These are phyloP conservation scores for Cryptoblepharus egeriae DNA, from an alignment of 2,797 vertebrate genomes.

Conservation along the genomic window DNA sequence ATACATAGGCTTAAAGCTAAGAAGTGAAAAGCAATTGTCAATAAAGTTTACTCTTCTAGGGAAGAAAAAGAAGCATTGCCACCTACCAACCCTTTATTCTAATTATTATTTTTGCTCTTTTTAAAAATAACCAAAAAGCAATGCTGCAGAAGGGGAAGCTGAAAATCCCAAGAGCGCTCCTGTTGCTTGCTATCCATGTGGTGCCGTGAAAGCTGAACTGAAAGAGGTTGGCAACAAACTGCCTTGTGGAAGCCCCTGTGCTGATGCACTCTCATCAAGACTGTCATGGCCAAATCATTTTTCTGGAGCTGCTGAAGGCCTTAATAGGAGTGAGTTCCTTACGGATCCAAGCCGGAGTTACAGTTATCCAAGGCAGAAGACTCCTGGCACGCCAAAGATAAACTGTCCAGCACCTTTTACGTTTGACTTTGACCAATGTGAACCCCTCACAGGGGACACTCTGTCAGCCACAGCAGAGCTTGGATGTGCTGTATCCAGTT, in stretches of 20 bases:
- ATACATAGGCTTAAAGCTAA: not conserved
- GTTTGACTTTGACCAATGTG: constrained; percentile 82
- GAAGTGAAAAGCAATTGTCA: too few relatives aligned
- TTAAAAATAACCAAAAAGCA: constrained; percentile 74
- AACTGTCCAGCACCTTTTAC: constrained; percentile 87
- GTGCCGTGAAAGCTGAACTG: constrained; percentile 77
- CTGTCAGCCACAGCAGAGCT: constrained; percentile 71
- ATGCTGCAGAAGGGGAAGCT: constrained; percentile 80
- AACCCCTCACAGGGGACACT: constrained; percentile 59
- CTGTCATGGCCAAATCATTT: constrained; percentile 95
- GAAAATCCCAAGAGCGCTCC: constrained; percentile 79
- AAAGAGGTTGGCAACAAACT: constrained; percentile 74
- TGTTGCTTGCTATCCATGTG: constrained; percentile 88
- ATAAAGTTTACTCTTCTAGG: not conserved
- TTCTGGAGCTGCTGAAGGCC: constrained; percentile 81
- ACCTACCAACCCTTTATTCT: constrained; percentile 15
- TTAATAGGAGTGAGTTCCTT: constrained; percentile 83
- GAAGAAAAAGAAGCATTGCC: not conserved
- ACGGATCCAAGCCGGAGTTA: constrained; percentile 88
- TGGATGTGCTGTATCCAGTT: constrained; percentile 72
- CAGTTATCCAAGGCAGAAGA: constrained; percentile 95
- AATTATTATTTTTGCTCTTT: constrained; percentile 53
- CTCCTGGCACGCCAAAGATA: constrained; percentile 86
- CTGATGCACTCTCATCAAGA: constrained; percentile 82
- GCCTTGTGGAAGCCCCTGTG: constrained; percentile 75